These are phyloP conservation scores for Murina feae DNA, from an alignment of 2,113 vertebrate species.

Conservation along the genomic window DNA sequence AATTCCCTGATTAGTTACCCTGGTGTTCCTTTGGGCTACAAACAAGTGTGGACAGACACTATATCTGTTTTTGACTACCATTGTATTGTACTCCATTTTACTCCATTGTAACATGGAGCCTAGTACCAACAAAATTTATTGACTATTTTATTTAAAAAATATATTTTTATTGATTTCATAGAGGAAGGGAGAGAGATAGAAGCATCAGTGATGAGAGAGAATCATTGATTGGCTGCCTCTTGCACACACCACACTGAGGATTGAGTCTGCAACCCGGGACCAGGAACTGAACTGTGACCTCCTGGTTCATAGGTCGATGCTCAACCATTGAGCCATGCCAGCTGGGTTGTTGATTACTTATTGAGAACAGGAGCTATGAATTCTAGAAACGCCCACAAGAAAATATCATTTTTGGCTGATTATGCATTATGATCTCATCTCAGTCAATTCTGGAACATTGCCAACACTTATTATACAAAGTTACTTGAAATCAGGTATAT, in stretches of 20 bases:
- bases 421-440: background rate
- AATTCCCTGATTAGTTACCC: background rate
- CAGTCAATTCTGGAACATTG: background rate
- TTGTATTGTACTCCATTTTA: no score
- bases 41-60: background rate
- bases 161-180: no score
- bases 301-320: no score
- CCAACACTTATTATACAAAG: background rate
- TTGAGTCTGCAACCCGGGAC: no score
- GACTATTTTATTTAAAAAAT: background rate
- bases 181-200: no score
- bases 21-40: background rate
- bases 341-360: background rate
- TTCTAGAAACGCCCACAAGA: conserved; percentile 18
- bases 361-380: background rate
- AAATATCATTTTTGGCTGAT: conserved; percentile 12
- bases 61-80: background rate
- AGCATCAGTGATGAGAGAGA: no score
- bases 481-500: background rate
- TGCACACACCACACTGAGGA: no score
- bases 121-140: background rate
- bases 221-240: no score
- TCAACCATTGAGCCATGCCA: background rate
- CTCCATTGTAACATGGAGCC: background rate
- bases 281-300: no score